phyloP scores from a whole-genome alignment of 2,797 vertebrate species.

The Gorsachius magnificus region DNA sequence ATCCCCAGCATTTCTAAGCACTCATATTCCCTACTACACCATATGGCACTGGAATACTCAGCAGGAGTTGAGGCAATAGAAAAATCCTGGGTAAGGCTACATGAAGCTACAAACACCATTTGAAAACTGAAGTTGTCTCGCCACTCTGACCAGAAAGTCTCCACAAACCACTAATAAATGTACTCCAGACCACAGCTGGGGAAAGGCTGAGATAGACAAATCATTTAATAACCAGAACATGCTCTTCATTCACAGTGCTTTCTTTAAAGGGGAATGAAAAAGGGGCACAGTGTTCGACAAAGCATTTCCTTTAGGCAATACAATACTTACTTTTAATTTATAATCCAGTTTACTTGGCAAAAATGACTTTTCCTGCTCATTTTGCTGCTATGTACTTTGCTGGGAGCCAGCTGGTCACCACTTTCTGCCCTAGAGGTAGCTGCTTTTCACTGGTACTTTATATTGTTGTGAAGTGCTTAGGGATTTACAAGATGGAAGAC shows the following conservation, averaged over 20 bases:
- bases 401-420: constrained; percentile 46
- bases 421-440: constrained; percentile 61
- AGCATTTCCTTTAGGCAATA: constrained; percentile 54
- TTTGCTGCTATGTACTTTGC: constrained; percentile 19
- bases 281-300: constrained; percentile 31
- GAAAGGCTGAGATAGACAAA: constrained; percentile 59
- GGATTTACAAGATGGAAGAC: constrained; percentile 65
- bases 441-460: constrained; percentile 51
- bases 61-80: background rate
- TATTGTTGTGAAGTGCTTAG: constrained; percentile 59
- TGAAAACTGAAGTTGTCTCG: constrained; percentile 40
- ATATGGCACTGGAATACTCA: background rate
- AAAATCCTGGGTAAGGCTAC: constrained; percentile 26
- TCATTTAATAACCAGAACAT: constrained; percentile 56
- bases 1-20: background rate
- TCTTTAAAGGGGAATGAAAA: constrained; percentile 42
- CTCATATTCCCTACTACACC: background rate
- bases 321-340: constrained; percentile 59
- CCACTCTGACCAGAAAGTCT: constrained; percentile 52
- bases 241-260: constrained; percentile 34
- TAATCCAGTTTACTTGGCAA: constrained; percentile 47
- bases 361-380: constrained; percentile 17
- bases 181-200: constrained; percentile 56
- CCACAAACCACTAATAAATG: constrained; percentile 65
- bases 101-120: constrained; percentile 22